Percentiles rank a stretch among this genome's conserved stretches.
Conservation (phyloP, 1,140 invertebrate genomes). For the Drosophila eugracilis region DNA sequence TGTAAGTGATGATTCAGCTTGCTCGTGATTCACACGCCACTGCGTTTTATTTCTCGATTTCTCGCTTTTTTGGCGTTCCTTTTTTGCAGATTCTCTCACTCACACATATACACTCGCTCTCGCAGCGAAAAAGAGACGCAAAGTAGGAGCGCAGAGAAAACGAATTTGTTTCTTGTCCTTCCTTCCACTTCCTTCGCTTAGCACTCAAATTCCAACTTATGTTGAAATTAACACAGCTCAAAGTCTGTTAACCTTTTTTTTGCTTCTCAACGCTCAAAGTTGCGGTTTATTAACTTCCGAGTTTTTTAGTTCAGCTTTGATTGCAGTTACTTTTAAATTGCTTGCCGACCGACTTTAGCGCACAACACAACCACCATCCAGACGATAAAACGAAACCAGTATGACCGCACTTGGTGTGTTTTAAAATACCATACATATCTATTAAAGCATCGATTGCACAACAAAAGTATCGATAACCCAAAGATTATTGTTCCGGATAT, state of each 20-base stretch:
- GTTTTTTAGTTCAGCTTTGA: neutral
- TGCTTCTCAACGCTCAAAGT: neutral
- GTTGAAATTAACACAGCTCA: neutral
- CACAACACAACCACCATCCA: neutral
- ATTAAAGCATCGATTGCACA: no score
- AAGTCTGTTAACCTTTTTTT: neutral
- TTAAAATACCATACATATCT: neutral
- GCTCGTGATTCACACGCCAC: conserved; percentile 74
- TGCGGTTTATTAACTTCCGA: neutral
- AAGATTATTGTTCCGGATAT: no score
- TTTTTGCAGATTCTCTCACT: conserved; percentile 67
- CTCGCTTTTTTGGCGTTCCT: conserved; percentile 49
- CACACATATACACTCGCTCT: conserved; percentile 61
- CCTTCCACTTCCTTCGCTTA: conserved; percentile 25
- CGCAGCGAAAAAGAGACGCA: conserved; percentile 37
- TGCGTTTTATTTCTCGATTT: conserved; percentile 45
- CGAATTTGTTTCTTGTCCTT: conserved; percentile 51
- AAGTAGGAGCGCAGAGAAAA: conserved; percentile 53
- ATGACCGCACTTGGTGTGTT: neutral
- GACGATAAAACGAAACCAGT: neutral
- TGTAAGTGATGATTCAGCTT: conserved; percentile 31
- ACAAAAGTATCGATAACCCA: no score
- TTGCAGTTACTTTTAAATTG: neutral
- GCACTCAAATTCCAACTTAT: neutral
- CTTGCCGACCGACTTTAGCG: neutral